These are phyloP conservation scores for Drosophila fungiperda DNA, from an alignment of 2,888 invertebrate genomes.

Conservation along the genomic window DNA sequence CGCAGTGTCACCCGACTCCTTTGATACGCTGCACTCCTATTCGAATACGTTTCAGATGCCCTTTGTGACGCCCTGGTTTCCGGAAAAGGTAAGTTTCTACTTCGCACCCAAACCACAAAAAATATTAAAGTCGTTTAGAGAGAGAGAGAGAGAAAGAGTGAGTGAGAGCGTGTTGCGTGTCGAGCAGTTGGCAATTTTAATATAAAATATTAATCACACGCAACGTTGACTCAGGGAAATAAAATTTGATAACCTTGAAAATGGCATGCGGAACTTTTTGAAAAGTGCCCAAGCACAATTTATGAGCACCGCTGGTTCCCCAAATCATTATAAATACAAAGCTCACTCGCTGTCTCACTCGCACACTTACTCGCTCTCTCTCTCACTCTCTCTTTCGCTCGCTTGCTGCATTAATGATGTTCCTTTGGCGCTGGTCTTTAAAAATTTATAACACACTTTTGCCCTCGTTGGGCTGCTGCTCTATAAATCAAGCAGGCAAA, in stretches of 20 bases:
- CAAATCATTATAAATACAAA: slow-evolving; percentile 75
- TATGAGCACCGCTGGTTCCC: slow-evolving; percentile 59
- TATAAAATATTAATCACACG: slow-evolving; percentile 83
- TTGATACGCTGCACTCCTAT: slow-evolving; percentile 96
- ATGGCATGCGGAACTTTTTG: slow-evolving; percentile 27
- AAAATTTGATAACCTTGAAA: slow-evolving; percentile 72
- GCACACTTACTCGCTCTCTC: slow-evolving; percentile 11
- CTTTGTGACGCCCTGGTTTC: slow-evolving; percentile 97
- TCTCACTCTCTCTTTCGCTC: not conserved
- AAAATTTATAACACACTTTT: slow-evolving; percentile 78
- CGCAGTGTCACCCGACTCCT: slow-evolving; percentile 96
- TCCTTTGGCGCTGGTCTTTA: slow-evolving; percentile 64
- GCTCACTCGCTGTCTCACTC: slow-evolving; percentile 12
- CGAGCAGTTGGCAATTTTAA: slow-evolving; percentile 65
- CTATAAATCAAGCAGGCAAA: slow-evolving; percentile 75
- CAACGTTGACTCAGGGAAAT: slow-evolving; percentile 64
- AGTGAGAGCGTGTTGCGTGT: not conserved
- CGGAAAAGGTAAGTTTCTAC: slow-evolving; percentile 91
- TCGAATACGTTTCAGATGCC: slow-evolving; percentile 98
- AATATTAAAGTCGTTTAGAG: slow-evolving; percentile 57
- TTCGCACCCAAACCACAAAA: slow-evolving; percentile 46
- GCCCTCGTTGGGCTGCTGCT: slow-evolving; percentile 57
- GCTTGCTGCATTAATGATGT: slow-evolving; percentile 50
- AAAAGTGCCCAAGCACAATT: slow-evolving; percentile 50
- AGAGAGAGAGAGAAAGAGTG: not conserved